Evolutionary conservation across 2,113 vertebrate genomes (phyloP), one percentile per base, ranked within the genome.

Genomic region (Riparia riparia): DNA sequence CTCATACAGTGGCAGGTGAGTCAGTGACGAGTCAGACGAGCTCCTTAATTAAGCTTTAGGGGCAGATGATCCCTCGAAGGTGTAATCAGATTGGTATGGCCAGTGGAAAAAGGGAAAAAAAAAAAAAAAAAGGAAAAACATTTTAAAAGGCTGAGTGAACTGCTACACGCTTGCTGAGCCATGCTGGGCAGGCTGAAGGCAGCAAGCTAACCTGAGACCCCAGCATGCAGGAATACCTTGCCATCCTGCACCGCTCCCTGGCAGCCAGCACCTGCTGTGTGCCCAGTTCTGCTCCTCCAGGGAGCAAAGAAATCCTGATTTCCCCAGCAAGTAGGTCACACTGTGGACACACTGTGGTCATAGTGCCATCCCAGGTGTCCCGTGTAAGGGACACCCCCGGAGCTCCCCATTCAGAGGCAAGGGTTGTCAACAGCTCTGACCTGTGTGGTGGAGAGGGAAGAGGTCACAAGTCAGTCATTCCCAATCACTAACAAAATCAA

Each of bases 1-100:
- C 97, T 98, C 98, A 98, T 96, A 31, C 58, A 95, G 92, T 64
- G 95, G 82, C 90, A 93, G 95, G 61, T 98, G 97, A 98, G 96
- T 98, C 97, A 98, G 96, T 96, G 69, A 32, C 85, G 37, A 97
- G 96, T 91, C 95, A 97, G 97, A 96, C 81, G 11, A 86, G 89
- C 82, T 84, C 90, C 86, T 97, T 93, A 88, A 86, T 93, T 63
- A 92, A 87, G 73, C 74, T 97, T 93, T 60, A 81, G 86, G 93
- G 90, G 76, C 42, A 93, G 95, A 93, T 65, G 82, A 83, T 96
- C 79, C 92, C 91, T 91, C 17, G 32, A 94, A 96, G 91, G 76
- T 64, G 92, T 72, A 90, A 91, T 86, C 79, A 79, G 68, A 88
- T 84, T 95, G 94, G 95, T 94, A 96, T 93, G 84, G 56, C 86